Evolutionary conservation across 2,797 vertebrate genomes (phyloP), one percentile per base, ranked within the genome.

Genomic region (Manis crassicaudata): DNA sequence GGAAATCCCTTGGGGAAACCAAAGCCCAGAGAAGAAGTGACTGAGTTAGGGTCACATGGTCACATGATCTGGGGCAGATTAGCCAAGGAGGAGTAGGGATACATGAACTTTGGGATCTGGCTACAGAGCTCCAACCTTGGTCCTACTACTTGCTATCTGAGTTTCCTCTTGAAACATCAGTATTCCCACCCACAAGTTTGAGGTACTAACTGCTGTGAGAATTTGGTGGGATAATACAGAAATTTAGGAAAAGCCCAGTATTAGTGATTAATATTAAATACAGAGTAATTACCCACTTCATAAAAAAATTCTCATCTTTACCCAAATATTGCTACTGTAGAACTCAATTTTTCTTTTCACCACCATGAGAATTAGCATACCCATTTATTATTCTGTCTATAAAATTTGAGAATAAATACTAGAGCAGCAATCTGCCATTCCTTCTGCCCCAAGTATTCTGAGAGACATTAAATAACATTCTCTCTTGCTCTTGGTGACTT

Each of bases 81-180:
- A 65, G n/a, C 6, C 29, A 27, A 0, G 14, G 1, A 11, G 32
- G n/a, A 11, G 29, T 14, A 0, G 0, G 13, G 10, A 6, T 9
- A 14, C 4, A 0, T n/a, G 18, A 18, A 37, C 72, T 58, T 54
- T 50, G 79, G 23, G 35, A 21, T 6, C 7, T 11, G 23, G 23
- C 14, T 16, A 14, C 12, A 18, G 27, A 21, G 25, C 23, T 32
- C 58, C 46, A 63, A 37, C 52, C 16, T 67, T 63, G 2, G 16
- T 37, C 68, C 29, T 72, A 7, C 8, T 3, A 3, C 5, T 82
- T 11, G n/a, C 40, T 60, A 60, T 17, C 10, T 68, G 32, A 21
- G 10, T 54, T 12, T 67, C 35, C 25, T 81, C 35, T 6, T 35
- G 46, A 12, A 86, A 17, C 5, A 56, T 92, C 56, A 32, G 13